Evolutionary conservation across 2,113 vertebrate species (phyloP).

Genomic region (Sander vitreus): DNA sequence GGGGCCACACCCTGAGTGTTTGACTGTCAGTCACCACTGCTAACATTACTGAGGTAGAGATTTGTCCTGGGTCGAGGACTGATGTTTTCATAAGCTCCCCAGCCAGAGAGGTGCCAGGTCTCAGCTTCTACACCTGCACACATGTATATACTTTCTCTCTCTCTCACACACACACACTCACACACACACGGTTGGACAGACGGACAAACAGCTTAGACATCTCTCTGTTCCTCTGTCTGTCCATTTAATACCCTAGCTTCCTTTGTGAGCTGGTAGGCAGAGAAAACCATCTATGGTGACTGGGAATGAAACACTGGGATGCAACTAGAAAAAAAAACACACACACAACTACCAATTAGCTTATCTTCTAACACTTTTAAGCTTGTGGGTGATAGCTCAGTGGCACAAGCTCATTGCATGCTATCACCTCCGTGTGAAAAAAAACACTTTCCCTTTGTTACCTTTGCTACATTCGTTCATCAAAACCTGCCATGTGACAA

Average conservation of each 20-base stretch:
- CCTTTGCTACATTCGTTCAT: slow-evolving; percentile 65
- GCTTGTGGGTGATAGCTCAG: slow-evolving; percentile 37
- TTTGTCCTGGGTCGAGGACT: slow-evolving; percentile 83
- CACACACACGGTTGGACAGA: slow-evolving; percentile 7
- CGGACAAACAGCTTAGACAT: not conserved
- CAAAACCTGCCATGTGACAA: slow-evolving; percentile 30
- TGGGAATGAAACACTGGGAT: slow-evolving; percentile 84
- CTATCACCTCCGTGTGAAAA: slow-evolving; percentile 9
- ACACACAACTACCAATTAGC: slow-evolving; percentile 35
- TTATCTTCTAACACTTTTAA: slow-evolving; percentile 53
- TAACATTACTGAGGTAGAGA: slow-evolving; percentile 92
- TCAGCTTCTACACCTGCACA: slow-evolving; percentile 10
- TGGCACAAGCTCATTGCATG: slow-evolving; percentile 34
- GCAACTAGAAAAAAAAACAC: slow-evolving; percentile 11
- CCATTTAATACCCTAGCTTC: slow-evolving; percentile 71
- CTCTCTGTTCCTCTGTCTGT: slow-evolving; percentile 27
- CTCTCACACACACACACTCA: not conserved
- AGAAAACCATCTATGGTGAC: slow-evolving; percentile 89
- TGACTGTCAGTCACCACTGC: slow-evolving; percentile 85
- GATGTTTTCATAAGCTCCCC: slow-evolving; percentile 90
- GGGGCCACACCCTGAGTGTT: slow-evolving; percentile 75
- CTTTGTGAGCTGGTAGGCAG: slow-evolving; percentile 88
- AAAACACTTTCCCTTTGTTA: slow-evolving; percentile 70
- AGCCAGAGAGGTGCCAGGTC: slow-evolving; percentile 83
- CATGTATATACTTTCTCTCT: not conserved